Percentiles rank a stretch among this genome's conserved stretches.
Conservation (phyloP, 2,888 invertebrate genomes). For the Xanthia icteritia region DNA sequence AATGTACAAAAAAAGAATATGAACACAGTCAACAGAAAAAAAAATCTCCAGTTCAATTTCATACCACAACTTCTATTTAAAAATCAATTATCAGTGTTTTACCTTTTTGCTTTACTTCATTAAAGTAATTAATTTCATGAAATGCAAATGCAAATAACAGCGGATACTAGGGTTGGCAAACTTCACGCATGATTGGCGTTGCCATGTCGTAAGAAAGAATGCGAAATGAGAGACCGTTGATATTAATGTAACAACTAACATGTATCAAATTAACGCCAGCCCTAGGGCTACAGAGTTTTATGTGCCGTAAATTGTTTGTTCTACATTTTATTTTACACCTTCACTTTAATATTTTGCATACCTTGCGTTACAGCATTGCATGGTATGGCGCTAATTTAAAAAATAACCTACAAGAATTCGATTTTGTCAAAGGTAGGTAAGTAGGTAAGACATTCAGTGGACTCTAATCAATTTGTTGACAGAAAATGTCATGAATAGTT, state of each 20-base stretch:
- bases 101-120: slow-evolving; percentile 54
- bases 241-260: slow-evolving; percentile 36
- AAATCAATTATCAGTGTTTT: slow-evolving; percentile 56
- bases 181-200: slow-evolving; percentile 58
- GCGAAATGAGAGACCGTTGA: slow-evolving; percentile 62
- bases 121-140: slow-evolving; percentile 61
- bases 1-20: background rate
- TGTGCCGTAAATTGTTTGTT: slow-evolving; percentile 4
- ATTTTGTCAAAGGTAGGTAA: too few species aligned
- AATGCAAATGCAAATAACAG: slow-evolving; percentile 63
- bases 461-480: background rate
- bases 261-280: slow-evolving; percentile 49
- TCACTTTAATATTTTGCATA: slow-evolving; percentile 3
- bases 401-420: background rate
- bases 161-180: slow-evolving; percentile 64
- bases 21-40: slow-evolving; percentile 9
- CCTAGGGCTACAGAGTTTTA: slow-evolving; percentile 27
- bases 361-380: background rate
- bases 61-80: slow-evolving; percentile 48
- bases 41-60: slow-evolving; percentile 40
- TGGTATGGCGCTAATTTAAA: background rate
- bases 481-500: background rate
- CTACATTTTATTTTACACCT: slow-evolving; percentile 21
- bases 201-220: slow-evolving; percentile 63
- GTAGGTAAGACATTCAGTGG: background rate